Conservation (phyloP, 2,113 vertebrate species). For the Mugil cephalus region DNA sequence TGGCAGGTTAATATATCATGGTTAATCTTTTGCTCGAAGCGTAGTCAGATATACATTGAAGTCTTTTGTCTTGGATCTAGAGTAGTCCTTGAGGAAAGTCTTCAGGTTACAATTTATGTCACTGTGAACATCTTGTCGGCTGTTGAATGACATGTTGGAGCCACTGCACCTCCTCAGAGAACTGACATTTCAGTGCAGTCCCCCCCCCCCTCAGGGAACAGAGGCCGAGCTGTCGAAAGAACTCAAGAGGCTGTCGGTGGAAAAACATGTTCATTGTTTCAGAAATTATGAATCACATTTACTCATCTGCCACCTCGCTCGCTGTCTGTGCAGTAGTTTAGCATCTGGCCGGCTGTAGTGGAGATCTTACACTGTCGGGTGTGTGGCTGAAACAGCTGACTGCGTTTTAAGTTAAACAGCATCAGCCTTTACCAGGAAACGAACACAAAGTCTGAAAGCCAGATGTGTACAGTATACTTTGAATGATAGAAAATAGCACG, state of each 20-base stretch:
- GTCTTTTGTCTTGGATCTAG: not conserved
- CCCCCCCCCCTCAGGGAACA: not conserved
- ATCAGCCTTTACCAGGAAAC: not conserved
- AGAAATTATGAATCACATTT: not conserved
- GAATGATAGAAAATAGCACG: not conserved
- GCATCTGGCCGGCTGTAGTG: conserved; percentile 7
- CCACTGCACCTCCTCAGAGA: not conserved
- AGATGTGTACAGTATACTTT: not conserved
- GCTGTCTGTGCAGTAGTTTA: not conserved
- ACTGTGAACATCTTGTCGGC: conserved; percentile 16
- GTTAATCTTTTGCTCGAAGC: not conserved
- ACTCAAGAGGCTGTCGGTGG: conserved; percentile 1
- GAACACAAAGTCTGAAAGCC: conserved; percentile 3
- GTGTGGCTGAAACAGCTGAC: conserved; percentile 12
- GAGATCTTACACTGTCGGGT: not conserved
- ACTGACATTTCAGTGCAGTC: conserved; percentile 19
- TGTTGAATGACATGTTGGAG: conserved; percentile 40
- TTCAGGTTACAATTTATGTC: conserved; percentile 39
- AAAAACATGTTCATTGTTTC: not conserved
- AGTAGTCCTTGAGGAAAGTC: conserved; percentile 9
- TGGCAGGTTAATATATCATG: not conserved
- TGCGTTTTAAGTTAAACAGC: conserved; percentile 24
- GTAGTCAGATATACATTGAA: not conserved
- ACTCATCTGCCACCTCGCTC: not conserved
- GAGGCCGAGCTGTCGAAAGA: conserved; percentile 5